These are phyloP conservation scores for Tympanoctomys barrerae DNA, from an alignment of 2,797 vertebrate species.

Conservation along the genomic window DNA sequence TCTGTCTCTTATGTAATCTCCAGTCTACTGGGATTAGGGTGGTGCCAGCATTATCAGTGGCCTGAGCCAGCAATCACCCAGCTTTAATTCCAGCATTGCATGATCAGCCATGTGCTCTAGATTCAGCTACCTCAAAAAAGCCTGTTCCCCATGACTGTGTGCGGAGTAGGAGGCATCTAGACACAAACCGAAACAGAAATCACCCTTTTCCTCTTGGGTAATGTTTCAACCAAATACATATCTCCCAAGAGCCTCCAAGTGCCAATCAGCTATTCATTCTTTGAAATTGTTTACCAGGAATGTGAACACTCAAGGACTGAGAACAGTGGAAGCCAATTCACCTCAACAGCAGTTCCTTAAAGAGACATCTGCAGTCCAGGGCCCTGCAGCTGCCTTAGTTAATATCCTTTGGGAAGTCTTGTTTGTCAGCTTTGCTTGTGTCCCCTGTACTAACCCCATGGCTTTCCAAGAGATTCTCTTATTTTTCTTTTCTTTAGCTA, in stretches of 20 bases:
- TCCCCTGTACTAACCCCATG: not conserved
- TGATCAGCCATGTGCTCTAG: not conserved
- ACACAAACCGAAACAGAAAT: not conserved
- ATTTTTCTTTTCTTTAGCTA: not conserved
- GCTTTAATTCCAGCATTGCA: not conserved
- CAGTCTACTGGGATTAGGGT: not conserved
- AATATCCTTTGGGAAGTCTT: not conserved
- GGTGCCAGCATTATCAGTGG: not conserved
- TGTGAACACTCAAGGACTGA: not conserved
- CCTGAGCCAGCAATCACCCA: not conserved
- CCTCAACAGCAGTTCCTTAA: not conserved
- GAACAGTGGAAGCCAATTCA: not conserved
- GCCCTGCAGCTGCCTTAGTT: not conserved
- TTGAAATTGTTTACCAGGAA: not conserved
- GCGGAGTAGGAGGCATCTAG: not conserved
- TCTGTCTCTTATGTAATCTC: not conserved
- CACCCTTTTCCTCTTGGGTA: not conserved
- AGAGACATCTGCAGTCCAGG: not conserved
- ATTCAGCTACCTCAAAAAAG: not conserved
- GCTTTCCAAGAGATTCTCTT: not conserved
- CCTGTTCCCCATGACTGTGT: not conserved
- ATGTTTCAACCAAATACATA: not conserved
- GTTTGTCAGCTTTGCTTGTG: not conserved
- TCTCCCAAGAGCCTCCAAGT: not conserved
- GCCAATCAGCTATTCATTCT: not conserved